These are phyloP conservation scores for Cataglyphis cursor DNA, from an alignment of 2,888 invertebrate genomes.

Conservation along the genomic window DNA sequence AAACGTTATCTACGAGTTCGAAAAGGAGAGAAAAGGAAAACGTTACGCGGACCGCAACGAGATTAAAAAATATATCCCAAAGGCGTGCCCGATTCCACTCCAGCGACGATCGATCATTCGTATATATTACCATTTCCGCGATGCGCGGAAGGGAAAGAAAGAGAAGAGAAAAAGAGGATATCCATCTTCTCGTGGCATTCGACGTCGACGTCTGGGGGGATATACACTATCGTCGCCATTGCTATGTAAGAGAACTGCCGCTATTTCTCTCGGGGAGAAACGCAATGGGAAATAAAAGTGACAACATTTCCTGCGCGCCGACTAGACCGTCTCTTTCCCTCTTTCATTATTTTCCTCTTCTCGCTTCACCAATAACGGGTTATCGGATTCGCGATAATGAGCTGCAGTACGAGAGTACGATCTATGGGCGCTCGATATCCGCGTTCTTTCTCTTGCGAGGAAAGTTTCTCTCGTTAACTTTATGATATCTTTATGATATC, in stretches of 20 bases:
- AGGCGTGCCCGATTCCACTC: constrained; percentile 61
- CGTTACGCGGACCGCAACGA: constrained; percentile 45
- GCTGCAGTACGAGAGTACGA: constrained; percentile 22
- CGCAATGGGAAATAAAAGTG: constrained; percentile 62
- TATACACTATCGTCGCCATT: constrained; percentile 40
- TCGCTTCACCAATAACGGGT: constrained; percentile 37
- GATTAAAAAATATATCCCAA: constrained; percentile 73
- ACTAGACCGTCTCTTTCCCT: constrained; percentile 9
- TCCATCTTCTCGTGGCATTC: constrained; percentile 68
- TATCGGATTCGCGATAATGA: constrained; percentile 46
- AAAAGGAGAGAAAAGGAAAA: constrained; percentile 24
- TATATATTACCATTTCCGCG: constrained; percentile 65
- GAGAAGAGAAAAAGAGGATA: constrained; percentile 62
- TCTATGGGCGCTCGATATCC: not conserved
- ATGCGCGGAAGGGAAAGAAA: constrained; percentile 56
- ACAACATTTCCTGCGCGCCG: constrained; percentile 26
- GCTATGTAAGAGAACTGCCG: constrained; percentile 24
- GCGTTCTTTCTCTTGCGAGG: not conserved
- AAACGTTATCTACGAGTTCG: constrained; percentile 60
- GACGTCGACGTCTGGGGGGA: constrained; percentile 58
- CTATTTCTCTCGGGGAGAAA: constrained; percentile 50
- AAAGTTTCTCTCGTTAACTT: constrained; percentile 37
- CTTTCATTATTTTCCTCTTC: constrained; percentile 35
- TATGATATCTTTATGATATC: constrained; percentile 3
- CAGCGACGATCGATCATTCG: constrained; percentile 73